A percentile compares a stretch with the other conserved stretches of the same genome.
These are phyloP conservation scores for Patella ulyssiponensis DNA, from an alignment of 2,888 invertebrate genomes.

Conservation along the genomic window DNA sequence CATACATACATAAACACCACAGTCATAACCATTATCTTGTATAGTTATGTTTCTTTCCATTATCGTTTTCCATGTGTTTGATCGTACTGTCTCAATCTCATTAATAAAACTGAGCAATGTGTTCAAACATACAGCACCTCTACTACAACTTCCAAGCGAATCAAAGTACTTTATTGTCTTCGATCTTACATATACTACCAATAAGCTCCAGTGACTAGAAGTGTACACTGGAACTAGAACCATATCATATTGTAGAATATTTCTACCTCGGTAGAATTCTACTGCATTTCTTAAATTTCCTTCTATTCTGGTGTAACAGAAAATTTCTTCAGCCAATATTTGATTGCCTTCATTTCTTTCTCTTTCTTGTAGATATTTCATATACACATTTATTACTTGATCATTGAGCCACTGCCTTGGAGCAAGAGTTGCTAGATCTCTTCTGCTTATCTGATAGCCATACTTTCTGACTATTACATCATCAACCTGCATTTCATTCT, in stretches of 20 bases:
- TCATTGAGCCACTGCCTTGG: neutral
- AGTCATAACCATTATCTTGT: neutral
- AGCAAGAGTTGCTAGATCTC: too few relatives aligned
- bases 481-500: too few relatives aligned
- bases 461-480: too few relatives aligned
- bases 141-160: neutral
- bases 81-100: neutral
- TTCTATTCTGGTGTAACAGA: neutral
- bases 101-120: neutral
- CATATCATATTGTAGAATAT: neutral
- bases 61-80: neutral
- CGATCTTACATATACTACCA: neutral
- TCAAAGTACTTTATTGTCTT: neutral
- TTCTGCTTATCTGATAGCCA: too few relatives aligned
- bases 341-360: neutral
- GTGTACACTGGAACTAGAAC: neutral
- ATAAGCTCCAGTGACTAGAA: neutral
- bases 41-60: neutral
- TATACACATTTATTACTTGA: neutral
- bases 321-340: neutral
- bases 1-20: slow-evolving; percentile 2
- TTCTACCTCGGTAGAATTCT: neutral
- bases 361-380: neutral
- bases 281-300: neutral
- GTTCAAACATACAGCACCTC: neutral